Evolutionary conservation across 2,888 invertebrate genomes (phyloP).

Genomic region (Melitaea athalia): DNA sequence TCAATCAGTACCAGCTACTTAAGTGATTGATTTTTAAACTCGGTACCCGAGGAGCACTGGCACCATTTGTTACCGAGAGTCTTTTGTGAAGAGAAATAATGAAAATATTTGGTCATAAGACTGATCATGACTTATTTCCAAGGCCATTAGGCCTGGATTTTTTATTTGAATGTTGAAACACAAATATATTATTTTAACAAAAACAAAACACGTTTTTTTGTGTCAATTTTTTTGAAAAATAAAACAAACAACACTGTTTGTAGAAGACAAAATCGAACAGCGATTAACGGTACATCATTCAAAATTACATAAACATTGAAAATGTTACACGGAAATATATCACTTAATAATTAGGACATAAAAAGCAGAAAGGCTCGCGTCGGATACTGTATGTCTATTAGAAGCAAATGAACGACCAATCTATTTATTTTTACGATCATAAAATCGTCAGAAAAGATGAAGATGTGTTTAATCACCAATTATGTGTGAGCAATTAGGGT

Average conservation of each 20-base stretch:
- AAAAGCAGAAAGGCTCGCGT: slow-evolving; percentile 6
- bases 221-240: neutral
- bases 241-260: slow-evolving; percentile 12
- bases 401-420: slow-evolving; percentile 38
- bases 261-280: slow-evolving; percentile 13
- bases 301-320: slow-evolving; percentile 21
- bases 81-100: slow-evolving; percentile 45
- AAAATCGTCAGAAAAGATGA: slow-evolving; percentile 48
- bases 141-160: slow-evolving; percentile 8
- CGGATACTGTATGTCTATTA: slow-evolving; percentile 16
- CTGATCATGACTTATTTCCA: slow-evolving; percentile 6
- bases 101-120: slow-evolving; percentile 23
- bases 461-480: slow-evolving; percentile 42
- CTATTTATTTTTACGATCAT: slow-evolving; percentile 50
- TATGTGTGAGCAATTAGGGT: slow-evolving; percentile 45
- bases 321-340: slow-evolving; percentile 18
- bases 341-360: slow-evolving; percentile 15
- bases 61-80: slow-evolving; percentile 62
- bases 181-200: neutral
- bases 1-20: slow-evolving; percentile 78
- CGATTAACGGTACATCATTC: slow-evolving; percentile 21
- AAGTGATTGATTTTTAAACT: slow-evolving; percentile 77
- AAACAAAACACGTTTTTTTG: too few species aligned
- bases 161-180: neutral
- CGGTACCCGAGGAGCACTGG: slow-evolving; percentile 65